These are phyloP conservation scores for Gonocerus acuteangulatus DNA, from an alignment of 2,888 invertebrate genomes.

Conservation along the genomic window DNA sequence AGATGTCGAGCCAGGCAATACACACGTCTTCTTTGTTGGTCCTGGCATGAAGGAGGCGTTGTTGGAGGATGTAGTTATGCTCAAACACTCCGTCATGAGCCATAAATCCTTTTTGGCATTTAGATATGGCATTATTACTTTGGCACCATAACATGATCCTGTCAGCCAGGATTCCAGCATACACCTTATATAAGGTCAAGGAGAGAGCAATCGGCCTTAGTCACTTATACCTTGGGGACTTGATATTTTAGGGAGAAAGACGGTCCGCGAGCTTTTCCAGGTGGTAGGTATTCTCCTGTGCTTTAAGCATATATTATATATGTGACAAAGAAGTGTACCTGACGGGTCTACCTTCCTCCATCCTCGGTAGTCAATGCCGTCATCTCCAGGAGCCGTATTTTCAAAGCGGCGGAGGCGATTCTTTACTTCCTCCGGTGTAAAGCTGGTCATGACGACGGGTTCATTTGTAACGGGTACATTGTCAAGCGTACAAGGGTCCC, in stretches of 20 bases:
- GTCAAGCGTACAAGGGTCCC: too few species aligned
- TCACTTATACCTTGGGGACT: neutral
- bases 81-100: neutral
- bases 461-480: too few species aligned
- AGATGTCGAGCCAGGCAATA: conserved; percentile 24
- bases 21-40: neutral
- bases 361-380: too few species aligned
- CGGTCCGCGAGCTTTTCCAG: neutral
- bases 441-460: too few species aligned
- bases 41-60: neutral
- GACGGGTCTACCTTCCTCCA: too few species aligned
- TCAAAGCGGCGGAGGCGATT: too few species aligned
- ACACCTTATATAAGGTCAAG: neutral
- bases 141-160: neutral
- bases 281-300: neutral
- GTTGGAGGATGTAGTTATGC: neutral
- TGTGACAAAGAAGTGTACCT: too few species aligned
- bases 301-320: neutral
- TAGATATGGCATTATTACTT: neutral
- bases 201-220: neutral
- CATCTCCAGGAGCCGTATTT: too few species aligned
- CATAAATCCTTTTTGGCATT: neutral
- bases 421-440: too few species aligned
- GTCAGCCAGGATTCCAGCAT: neutral
- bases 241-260: neutral